These are phyloP conservation scores for Himalopsyche phryganea DNA, from an alignment of 1,140 invertebrate genomes.

Conservation along the genomic window DNA sequence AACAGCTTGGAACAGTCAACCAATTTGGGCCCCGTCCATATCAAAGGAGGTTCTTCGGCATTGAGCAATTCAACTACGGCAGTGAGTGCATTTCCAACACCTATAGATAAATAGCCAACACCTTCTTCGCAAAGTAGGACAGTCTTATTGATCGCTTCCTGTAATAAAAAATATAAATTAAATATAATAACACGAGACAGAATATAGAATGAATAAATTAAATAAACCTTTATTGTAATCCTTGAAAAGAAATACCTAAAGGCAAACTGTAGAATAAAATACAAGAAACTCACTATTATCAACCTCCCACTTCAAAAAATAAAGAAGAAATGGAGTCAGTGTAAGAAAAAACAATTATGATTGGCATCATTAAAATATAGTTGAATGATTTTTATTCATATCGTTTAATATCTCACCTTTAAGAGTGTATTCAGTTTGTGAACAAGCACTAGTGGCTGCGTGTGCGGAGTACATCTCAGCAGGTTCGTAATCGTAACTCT, in stretches of 20 bases:
- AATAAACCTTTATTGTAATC: too few species aligned
- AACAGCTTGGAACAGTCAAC: slow-evolving; percentile 62
- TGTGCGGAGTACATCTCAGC: slow-evolving; percentile 39
- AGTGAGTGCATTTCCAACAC: slow-evolving; percentile 37
- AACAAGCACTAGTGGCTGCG: slow-evolving; percentile 41
- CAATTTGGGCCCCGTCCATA: slow-evolving; percentile 67
- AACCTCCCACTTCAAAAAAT: too few species aligned
- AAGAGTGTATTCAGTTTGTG: slow-evolving; percentile 45
- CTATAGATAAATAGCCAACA: slow-evolving; percentile 25
- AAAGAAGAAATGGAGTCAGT: too few species aligned
- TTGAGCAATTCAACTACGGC: slow-evolving; percentile 41
- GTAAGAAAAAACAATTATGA: too few species aligned
- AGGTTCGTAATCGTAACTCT: slow-evolving; percentile 42
- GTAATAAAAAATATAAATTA: slow-evolving; percentile 7
- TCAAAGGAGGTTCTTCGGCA: slow-evolving; percentile 64
- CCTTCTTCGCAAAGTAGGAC: slow-evolving; percentile 44
- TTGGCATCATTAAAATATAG: too few species aligned
- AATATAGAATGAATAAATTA: too few species aligned
- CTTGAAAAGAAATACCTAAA: too few species aligned
- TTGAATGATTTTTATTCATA: too few species aligned
- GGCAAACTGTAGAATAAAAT: too few species aligned
- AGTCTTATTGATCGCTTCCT: slow-evolving; percentile 48
- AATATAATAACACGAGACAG: not conserved
- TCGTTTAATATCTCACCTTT: slow-evolving; percentile 40
- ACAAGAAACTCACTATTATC: too few species aligned